phyloP scores from a whole-genome alignment of 2,113 vertebrate genomes.

The Coreoperca whiteheadi region DNA sequence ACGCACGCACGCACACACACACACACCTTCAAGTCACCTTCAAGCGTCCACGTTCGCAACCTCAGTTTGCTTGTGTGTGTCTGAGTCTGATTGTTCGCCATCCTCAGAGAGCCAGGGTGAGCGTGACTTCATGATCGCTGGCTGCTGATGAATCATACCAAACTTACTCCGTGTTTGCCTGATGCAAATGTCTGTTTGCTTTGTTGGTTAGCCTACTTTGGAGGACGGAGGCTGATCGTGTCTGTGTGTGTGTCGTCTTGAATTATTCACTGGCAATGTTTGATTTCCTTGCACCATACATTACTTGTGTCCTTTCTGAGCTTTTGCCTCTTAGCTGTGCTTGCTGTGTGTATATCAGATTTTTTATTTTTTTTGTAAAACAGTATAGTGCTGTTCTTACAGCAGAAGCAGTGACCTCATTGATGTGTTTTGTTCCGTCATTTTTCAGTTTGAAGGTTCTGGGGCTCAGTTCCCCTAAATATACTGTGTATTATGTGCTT shows the following conservation, averaged over 20 bases:
- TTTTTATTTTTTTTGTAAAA: conserved; percentile 1
- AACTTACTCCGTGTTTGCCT: conserved; percentile 68
- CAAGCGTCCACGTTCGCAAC: conserved; percentile 56
- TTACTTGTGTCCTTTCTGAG: conserved; percentile 27
- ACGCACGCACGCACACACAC: conserved; percentile 22
- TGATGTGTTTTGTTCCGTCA: conserved; percentile 47
- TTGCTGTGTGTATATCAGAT: background rate
- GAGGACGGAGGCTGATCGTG: conserved; percentile 33
- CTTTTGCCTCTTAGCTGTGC: conserved; percentile 1
- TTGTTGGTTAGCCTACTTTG: conserved; percentile 67
- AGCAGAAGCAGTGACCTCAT: conserved; percentile 34
- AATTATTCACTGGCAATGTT: conserved; percentile 71
- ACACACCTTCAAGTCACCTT: conserved; percentile 66
- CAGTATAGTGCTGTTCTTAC: conserved; percentile 19
- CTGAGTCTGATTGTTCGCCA: conserved; percentile 42
- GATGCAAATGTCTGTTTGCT: conserved; percentile 75
- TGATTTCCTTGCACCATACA: conserved; percentile 46
- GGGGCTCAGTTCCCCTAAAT: conserved; percentile 66
- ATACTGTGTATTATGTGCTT: conserved; percentile 60
- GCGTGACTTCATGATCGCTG: conserved; percentile 63
- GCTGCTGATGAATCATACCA: conserved; percentile 69
- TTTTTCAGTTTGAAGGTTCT: conserved; percentile 76
- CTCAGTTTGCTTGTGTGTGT: conserved; percentile 37
- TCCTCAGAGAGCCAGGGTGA: conserved; percentile 56
- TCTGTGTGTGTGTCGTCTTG: conserved; percentile 43